Base-by-base conservation (phyloP, 2,888 invertebrate species). In the Camponotus fellah region DNA sequence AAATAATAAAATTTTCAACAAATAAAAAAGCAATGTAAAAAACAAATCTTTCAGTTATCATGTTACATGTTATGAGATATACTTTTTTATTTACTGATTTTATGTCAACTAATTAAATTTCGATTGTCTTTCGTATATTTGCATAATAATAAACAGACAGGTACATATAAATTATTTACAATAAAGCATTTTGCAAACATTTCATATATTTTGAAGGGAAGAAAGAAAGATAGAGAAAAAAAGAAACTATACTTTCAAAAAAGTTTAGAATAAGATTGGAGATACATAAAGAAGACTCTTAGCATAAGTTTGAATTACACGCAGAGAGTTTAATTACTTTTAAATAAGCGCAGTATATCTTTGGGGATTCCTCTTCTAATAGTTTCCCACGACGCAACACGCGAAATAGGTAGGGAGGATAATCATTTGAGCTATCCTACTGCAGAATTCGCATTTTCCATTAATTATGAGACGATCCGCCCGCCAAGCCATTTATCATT, bases 271-370 rank as follows among this genome's bases (percentile, higher is more conserved):
- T 32, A 17, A 66, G 37, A 66, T 26, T 37, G 65, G 10, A 46
- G 34, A 49, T 62, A 43, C 21, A 34, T 14, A 12, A 43, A 71
- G 34, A 49, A 71, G 2, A 26, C 26, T 26, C 14, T 68, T 65
- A 37, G 65, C 37, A n/a, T 4, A 66, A 79, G 71, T 79, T 79
- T 21, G 14, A 79, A 71, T 71, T 60, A 77, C 12, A 71, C 32
- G 58, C 40, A 40, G 68, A 4, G 34, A 71, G 34, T 71, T 79
- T 71, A 79, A 79, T 71, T 46, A 71, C 43, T 71, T 79, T 71
- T 58, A 43, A 71, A 71, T 34, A 77, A 77, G 56, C 3, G 53
- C 64, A 17, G 10, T 68, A 40, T 40, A 77, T 77, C n/a, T 53
- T 76, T 46, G n/a, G 32, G 21, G 37, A 8, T n/a, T 14, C 12